Conservation (phyloP, 1,140 invertebrate genomes). For the Mamestra configurata region DNA sequence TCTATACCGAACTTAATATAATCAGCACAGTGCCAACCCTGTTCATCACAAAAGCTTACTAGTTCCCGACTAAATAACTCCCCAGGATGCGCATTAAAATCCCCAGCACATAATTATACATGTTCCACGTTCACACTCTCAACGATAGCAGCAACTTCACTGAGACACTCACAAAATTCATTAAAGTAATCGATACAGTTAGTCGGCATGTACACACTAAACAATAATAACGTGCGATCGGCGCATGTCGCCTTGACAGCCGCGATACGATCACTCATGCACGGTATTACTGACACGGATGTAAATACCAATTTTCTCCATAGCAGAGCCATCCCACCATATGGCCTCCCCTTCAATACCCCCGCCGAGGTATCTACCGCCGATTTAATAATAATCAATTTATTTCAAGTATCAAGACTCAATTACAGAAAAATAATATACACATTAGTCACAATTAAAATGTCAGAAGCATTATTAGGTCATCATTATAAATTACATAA, state of each 20-base stretch:
- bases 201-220: slow-evolving; percentile 51
- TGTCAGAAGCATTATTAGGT: too few relatives aligned
- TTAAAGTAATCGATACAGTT: slow-evolving; percentile 20
- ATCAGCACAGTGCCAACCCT: slow-evolving; percentile 39
- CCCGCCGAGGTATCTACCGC: not conserved
- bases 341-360: not conserved
- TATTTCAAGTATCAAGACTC: too few relatives aligned
- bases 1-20: not conserved
- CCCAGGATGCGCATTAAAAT: slow-evolving; percentile 27
- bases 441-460: too few relatives aligned
- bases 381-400: too few relatives aligned
- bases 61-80: not conserved
- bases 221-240: not conserved
- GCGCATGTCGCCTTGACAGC: not conserved
- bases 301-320: not conserved
- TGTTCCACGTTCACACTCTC: not conserved
- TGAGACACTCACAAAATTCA: slow-evolving; percentile 45
- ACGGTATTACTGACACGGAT: too few relatives aligned
- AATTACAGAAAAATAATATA: too few relatives aligned
- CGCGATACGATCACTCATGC: too few relatives aligned
- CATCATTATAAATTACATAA: too few relatives aligned
- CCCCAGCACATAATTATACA: slow-evolving; percentile 13
- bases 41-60: slow-evolving; percentile 34
- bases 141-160: slow-evolving; percentile 13
- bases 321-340: not conserved